These are phyloP conservation scores for Hybos culiciformis DNA, from an alignment of 2,888 invertebrate species.

Conservation along the genomic window DNA sequence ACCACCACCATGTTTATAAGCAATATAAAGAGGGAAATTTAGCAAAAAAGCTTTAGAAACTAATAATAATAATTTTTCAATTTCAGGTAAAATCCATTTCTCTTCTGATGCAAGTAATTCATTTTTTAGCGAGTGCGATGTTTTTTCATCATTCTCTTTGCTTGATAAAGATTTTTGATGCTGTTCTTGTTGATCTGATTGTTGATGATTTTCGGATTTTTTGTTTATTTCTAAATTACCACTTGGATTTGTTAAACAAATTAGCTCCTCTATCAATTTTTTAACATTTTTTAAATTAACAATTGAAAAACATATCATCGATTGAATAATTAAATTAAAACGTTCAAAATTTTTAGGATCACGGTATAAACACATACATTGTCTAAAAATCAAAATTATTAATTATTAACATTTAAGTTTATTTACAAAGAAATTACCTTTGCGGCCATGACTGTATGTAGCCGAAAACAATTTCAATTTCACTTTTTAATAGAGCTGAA, in stretches of 20 bases:
- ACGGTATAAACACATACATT: conserved; percentile 90
- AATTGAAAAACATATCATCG: conserved; percentile 69
- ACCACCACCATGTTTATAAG: conserved; percentile 73
- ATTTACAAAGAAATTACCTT: conserved; percentile 42
- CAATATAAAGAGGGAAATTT: conserved; percentile 79
- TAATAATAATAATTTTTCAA: conserved; percentile 76
- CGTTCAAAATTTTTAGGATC: conserved; percentile 86
- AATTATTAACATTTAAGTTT: conserved; percentile 1
- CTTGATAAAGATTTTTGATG: background rate
- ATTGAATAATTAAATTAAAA: conserved; percentile 77
- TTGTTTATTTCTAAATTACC: conserved; percentile 12
- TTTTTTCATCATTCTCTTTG: conserved; percentile 8
- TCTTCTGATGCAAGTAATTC: conserved; percentile 23
- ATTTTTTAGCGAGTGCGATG: conserved; percentile 10
- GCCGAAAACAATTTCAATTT: conserved; percentile 68
- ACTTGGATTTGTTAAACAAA: conserved; percentile 8
- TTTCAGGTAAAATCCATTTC: conserved; percentile 65
- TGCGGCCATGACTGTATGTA: conserved; percentile 85
- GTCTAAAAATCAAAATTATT: conserved; percentile 48
- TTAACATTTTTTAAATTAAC: conserved; percentile 65
- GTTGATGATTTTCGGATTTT: conserved; percentile 6
- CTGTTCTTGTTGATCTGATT: conserved; percentile 2
- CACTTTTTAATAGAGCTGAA: conserved; percentile 58
- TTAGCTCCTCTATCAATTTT: conserved; percentile 38
- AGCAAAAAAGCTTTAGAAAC: conserved; percentile 79